Conservation (phyloP, 2,797 vertebrate genomes). For the Hemibagrus guttatus region DNA sequence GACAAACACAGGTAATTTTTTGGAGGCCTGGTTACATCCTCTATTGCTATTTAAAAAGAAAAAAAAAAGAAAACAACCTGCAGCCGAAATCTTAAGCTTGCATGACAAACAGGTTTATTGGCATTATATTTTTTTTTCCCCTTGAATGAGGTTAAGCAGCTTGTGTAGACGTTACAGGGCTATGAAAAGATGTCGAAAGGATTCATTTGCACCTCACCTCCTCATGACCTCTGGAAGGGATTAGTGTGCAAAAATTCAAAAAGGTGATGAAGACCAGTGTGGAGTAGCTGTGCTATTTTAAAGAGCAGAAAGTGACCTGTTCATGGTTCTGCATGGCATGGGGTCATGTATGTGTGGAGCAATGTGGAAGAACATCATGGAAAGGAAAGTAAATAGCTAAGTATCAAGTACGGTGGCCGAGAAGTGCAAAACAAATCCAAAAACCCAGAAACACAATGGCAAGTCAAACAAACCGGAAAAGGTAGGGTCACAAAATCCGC, state of each 20-base stretch:
- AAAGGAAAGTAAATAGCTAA: too few relatives aligned
- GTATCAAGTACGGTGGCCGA: too few relatives aligned
- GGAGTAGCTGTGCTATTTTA: neutral
- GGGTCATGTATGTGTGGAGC: too few relatives aligned
- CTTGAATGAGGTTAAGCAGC: constrained; percentile 26
- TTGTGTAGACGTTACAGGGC: constrained; percentile 21
- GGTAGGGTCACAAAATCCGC: too few relatives aligned
- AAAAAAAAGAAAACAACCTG: neutral
- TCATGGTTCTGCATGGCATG: neutral
- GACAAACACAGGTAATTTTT: constrained; percentile 18
- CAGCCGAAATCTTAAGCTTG: constrained; percentile 5
- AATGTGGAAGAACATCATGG: too few relatives aligned
- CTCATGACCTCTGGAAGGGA: constrained; percentile 17
- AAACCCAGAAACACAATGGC: too few relatives aligned
- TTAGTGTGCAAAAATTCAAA: neutral
- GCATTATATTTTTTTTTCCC: neutral
- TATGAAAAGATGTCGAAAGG: constrained; percentile 14
- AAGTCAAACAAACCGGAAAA: too few relatives aligned
- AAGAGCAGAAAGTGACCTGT: neutral
- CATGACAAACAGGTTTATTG: constrained; percentile 39
- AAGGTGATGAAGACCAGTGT: neutral
- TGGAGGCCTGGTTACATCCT: neutral
- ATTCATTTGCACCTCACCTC: constrained; percentile 28
- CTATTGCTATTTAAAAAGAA: neutral
- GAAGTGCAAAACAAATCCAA: too few relatives aligned